Base-by-base conservation (phyloP, 2,888 invertebrate genomes). In the Rhagonycha fulva region DNA sequence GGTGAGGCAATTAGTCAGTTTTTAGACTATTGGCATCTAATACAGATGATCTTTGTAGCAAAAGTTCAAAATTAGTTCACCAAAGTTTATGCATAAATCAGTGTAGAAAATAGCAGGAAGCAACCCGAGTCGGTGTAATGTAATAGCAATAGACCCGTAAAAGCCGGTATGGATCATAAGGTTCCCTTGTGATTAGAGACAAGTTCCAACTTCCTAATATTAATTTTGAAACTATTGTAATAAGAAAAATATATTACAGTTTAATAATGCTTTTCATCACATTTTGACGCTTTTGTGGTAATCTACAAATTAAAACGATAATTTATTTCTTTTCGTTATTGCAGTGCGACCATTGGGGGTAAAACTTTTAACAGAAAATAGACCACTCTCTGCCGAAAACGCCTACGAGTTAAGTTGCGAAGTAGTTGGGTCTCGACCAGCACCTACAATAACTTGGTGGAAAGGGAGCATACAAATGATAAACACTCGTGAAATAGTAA, bases 401-500 rank as follows among this genome's bases (percentile, higher is more conserved):
- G 90, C 91, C 80, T 94, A 94, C 88, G 92, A 93, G 85, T 89
- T 95, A 80, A 91, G 90, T 82, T 95, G 95, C 86, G 92, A 93
- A 85, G 92, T 94, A 63, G 91, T 93, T 76, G 95, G 95, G 32
- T 93, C 94, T 67, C 90, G 93, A 82, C 94, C 94, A 32, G 90
- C 91, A n/a, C 94, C 95, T n/a, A 90, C 91, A 81, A 92, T 95
- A 84, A 92, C 92, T 70, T 95, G 95, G 95, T 94, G 93, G 91
- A 94, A 93, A 87, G 94, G 93, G 72, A 92, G 92, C 85, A 89
- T 90, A 7, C 90, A 91, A 80, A 91, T 94, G 89, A 91, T 90
- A 83, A 91, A 91, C 84, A 91, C 92, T 73, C 89, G 91, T 84
- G 92, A 93, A 88, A 91, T 90, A 86, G 93, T 93, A 89, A 92